These are phyloP conservation scores for Sandelia bainsii DNA, from an alignment of 2,797 vertebrate species.

Conservation along the genomic window DNA sequence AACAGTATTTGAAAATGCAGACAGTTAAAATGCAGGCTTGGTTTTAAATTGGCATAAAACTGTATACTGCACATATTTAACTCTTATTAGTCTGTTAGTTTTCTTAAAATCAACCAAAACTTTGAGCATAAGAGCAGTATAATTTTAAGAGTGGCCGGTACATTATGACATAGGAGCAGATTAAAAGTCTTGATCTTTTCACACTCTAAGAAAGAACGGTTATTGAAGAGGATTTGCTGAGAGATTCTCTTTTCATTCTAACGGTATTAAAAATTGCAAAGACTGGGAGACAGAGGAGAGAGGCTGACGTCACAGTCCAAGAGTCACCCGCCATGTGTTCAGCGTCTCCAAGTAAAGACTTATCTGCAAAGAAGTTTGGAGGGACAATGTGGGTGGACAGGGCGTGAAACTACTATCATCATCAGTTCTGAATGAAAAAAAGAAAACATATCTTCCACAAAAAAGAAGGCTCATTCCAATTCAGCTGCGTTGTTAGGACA, in stretches of 20 bases:
- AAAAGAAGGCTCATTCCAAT: slow-evolving; percentile 95
- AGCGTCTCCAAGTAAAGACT: slow-evolving; percentile 88
- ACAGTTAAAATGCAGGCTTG: background rate
- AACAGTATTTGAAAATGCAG: background rate
- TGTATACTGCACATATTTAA: background rate
- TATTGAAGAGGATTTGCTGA: slow-evolving; percentile 77
- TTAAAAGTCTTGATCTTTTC: slow-evolving; percentile 81
- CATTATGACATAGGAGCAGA: slow-evolving; percentile 72
- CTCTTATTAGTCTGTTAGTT: background rate
- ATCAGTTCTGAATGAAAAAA: slow-evolving; percentile 97
- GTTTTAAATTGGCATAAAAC: background rate
- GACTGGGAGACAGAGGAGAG: slow-evolving; percentile 76
- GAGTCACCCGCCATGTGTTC: slow-evolving; percentile 89
- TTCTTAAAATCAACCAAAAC: slow-evolving; percentile 23
- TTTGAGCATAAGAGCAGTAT: slow-evolving; percentile 23
- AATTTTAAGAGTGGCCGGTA: slow-evolving; percentile 51
- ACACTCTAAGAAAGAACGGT: slow-evolving; percentile 69
- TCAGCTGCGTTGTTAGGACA: slow-evolving; percentile 99
- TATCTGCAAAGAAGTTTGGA: slow-evolving; percentile 86
- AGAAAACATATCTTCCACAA: slow-evolving; percentile 99
- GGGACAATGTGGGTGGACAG: slow-evolving; percentile 95
- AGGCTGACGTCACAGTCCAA: slow-evolving; percentile 86
- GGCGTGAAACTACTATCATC: slow-evolving; percentile 98
- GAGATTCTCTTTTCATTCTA: slow-evolving; percentile 80
- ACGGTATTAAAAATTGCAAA: slow-evolving; percentile 84